Percentiles rank a stretch among this genome's conserved stretches.
These are phyloP conservation scores for Rhinolophus ferrumequinum DNA, from an alignment of 2,113 vertebrate species.

Conservation along the genomic window DNA sequence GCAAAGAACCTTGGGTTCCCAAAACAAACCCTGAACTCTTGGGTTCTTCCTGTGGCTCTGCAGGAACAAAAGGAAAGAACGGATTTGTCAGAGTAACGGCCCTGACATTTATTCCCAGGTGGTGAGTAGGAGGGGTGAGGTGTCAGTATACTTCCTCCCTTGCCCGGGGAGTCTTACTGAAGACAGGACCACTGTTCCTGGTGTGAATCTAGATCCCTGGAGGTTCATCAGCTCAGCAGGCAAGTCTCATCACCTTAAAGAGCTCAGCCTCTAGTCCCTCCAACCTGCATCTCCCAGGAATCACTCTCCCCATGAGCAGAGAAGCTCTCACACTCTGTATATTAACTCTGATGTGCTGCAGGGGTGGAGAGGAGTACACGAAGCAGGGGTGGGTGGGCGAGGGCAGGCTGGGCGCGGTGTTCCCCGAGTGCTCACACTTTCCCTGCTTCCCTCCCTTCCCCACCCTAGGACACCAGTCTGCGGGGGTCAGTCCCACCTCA, in stretches of 20 bases:
- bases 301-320: background rate
- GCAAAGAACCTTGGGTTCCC: background rate
- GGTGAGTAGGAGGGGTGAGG: background rate
- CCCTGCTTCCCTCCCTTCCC: background rate
- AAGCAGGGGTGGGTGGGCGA: background rate
- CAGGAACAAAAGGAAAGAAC: slow-evolving; percentile 11
- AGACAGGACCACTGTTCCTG: background rate
- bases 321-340: slow-evolving; percentile 30
- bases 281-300: background rate
- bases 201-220: background rate
- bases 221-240: background rate
- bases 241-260: background rate
- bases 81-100: background rate
- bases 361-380: background rate
- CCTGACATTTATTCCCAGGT: slow-evolving; percentile 64
- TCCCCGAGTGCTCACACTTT: background rate
- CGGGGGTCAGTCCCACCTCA: slow-evolving; percentile 24
- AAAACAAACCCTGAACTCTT: background rate
- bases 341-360: slow-evolving; percentile 42
- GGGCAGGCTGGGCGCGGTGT: background rate
- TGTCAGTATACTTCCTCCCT: background rate
- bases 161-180: background rate
- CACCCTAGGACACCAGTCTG: background rate
- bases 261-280: background rate
- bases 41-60: background rate